Base-by-base conservation (phyloP, 2,797 vertebrate genomes). In the Jordanella pulchra region DNA sequence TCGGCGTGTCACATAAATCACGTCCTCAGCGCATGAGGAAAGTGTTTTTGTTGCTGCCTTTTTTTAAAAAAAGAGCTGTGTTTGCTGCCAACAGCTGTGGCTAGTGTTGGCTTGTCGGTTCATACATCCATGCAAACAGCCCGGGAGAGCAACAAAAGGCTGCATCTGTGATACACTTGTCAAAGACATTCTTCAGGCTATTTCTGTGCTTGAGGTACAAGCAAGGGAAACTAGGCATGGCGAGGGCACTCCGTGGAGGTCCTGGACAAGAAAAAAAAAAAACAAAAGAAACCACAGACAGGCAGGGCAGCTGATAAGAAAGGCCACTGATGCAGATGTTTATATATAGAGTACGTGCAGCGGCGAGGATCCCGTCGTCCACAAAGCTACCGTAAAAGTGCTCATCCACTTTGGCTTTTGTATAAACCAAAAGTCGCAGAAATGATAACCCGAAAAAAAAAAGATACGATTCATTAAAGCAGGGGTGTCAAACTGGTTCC, bases 181-280 rank as follows among this genome's bases (percentile, higher is more conserved):
- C 91, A 92, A 92, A 92, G 79, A 87, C 91, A 92, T 93, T 93
- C 91, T 92, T 91, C 81, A 83, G 87, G 91, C 85, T 82, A 86
- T 73, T 81, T 61, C 76, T 83, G 82, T 81, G 83, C 84, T 84
- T 76, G 84, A 89, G 79, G 87, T 69, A 87, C 71, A 71, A 80
- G 88, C 81, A 51, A 81, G 87, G 88, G 81, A 82, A 86, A 83
- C 76, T 73, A 88, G 80, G 86, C 84, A 77, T 70, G 54, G 87
- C 72, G 47, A 71, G 79, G 80, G 63, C 80, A 78, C 89, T 89
- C 89, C 84, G 68, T 64, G 90, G 91, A 92, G 89, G 90, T 92
- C 91, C 73, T 61, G 25, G 79, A 86, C 81, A 87, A 83, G 86
- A 35, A 35, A 35, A 35, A 35, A 4, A 35, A 35, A 4, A 35